Evolutionary conservation across 1,140 invertebrate species (phyloP), one percentile per base, ranked within the genome.

Genomic region (Nasonia giraulti): DNA sequence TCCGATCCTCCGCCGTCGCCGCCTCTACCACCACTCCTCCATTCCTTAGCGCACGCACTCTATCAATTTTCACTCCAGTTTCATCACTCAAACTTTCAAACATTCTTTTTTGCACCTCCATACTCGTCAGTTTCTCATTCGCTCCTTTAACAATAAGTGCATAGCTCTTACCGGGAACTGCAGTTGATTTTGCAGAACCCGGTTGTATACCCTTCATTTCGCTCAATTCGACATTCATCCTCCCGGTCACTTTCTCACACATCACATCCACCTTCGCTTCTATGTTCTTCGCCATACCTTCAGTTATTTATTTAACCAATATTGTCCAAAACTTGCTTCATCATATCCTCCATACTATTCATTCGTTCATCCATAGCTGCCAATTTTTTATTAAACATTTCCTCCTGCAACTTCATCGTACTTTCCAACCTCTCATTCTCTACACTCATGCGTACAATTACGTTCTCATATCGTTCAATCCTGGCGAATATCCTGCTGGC

Each of bases 281-380:
- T 7, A 68, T 20, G 8, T 23, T 23, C 4, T 68, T 20, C 7
- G 0, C 2, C 20, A 7, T 68, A 12, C 23, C 37, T 82, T 27
- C 27, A 27, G 27, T 27, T 27, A 27, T 89, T 2, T 77, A 47
- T 80, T 87, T 87, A 55, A 86, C 85, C 40, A n/a, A 80, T 62
- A 11, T 23, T 10, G 5, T 14, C 14, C 14, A 40, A 8, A 40
- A 40, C 7, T 40, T 14, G 5, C 14, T 50, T 2, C 14, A 11
- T 50, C 11, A 2, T 14, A 12, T 14, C 10, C 47, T 50, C 47
- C 5, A 50, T 50, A 10, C 10, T 11, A 5, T 50, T 14, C 47
- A 50, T 50, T 14, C 47, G 5, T 14, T 11, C 10, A 50, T 50
- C 47, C 47, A 50, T 50, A 11, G 10, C 14, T 10, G 5, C 11